phyloP scores from a whole-genome alignment of 2,797 vertebrate genomes.

The Phoeniculus purpureus region DNA sequence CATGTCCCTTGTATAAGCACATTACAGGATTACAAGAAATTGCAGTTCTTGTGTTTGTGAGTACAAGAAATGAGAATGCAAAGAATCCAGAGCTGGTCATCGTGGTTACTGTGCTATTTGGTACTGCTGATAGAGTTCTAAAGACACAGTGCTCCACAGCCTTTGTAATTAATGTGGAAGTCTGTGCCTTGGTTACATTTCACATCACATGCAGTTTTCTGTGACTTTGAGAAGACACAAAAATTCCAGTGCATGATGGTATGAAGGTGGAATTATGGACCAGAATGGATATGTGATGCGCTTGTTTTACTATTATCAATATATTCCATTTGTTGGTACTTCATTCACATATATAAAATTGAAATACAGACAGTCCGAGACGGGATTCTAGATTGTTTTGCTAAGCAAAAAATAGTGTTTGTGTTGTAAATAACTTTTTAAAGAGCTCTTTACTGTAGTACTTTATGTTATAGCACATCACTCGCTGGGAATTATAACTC shows the following conservation, averaged over 20 bases:
- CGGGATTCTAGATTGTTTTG: neutral
- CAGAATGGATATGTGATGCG: neutral
- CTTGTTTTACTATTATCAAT: constrained; percentile 1
- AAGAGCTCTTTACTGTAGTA: constrained; percentile 31
- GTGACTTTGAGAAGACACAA: neutral
- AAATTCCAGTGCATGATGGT: neutral
- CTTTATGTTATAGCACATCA: constrained; percentile 18
- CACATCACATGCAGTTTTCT: neutral
- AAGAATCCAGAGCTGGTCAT: neutral
- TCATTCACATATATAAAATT: constrained; percentile 1
- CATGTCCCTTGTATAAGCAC: neutral
- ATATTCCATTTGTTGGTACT: neutral
- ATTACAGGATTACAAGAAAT: neutral
- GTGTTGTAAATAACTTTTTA: constrained; percentile 35
- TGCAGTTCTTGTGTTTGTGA: neutral
- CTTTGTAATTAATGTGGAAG: neutral
- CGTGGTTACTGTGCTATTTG: neutral
- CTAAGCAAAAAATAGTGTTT: neutral
- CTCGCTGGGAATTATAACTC: constrained; percentile 15
- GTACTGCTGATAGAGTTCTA: neutral
- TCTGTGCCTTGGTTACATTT: neutral
- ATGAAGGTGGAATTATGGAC: neutral
- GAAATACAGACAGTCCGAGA: constrained; percentile 3
- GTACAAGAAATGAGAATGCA: neutral
- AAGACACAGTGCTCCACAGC: neutral